phyloP scores from a whole-genome alignment of 2,888 invertebrate genomes.

The Cephus sareptanus region DNA sequence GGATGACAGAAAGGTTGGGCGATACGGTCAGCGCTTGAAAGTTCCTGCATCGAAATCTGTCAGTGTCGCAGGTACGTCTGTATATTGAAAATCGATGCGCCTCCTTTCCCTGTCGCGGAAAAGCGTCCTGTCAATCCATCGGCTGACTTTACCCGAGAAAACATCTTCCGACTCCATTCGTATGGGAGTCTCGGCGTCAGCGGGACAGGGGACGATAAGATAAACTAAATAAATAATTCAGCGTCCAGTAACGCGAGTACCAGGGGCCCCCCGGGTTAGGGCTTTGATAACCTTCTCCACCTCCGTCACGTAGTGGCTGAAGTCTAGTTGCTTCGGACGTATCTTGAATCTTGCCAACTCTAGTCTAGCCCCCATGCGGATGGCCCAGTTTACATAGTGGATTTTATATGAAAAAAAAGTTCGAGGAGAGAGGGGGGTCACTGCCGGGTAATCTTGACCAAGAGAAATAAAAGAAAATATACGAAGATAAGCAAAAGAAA shows the following conservation, averaged over 20 bases:
- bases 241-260: constrained; percentile 46
- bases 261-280: constrained; percentile 35
- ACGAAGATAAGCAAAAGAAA: not conserved
- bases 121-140: not conserved
- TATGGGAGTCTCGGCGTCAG: not conserved
- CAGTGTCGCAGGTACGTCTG: too few relatives aligned
- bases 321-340: constrained; percentile 30
- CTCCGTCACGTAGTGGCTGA: not conserved
- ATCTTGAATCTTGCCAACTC: constrained; percentile 52
- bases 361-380: constrained; percentile 31
- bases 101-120: not conserved
- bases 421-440: not conserved
- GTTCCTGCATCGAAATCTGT: too few relatives aligned
- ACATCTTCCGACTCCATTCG: not conserved
- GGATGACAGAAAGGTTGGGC: too few relatives aligned
- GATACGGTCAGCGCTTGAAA: too few relatives aligned
- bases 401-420: not conserved
- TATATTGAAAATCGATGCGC: not conserved
- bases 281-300: constrained; percentile 53
- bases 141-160: not conserved
- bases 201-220: constrained; percentile 44
- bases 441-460: not conserved
- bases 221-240: constrained; percentile 62
- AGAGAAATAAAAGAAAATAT: not conserved
- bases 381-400: not conserved